Conservation (phyloP, 2,113 vertebrate species). For the Tupaia tana region DNA sequence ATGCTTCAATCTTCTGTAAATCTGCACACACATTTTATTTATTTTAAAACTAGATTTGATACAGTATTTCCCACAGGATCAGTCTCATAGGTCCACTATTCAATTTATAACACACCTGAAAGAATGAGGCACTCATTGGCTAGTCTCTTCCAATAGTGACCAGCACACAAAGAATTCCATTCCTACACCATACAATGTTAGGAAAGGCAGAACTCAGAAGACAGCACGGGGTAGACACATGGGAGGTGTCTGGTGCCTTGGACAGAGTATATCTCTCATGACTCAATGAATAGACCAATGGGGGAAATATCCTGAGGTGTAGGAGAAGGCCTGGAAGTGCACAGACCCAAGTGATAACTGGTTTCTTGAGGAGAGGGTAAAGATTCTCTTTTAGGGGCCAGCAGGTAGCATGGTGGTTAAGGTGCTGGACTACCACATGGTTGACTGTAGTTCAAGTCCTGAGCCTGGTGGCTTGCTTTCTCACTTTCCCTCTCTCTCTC, state of each 20-base stretch:
- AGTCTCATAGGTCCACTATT: background rate
- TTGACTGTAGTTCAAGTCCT: too few relatives aligned
- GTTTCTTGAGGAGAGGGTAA: background rate
- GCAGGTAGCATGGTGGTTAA: too few relatives aligned
- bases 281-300: background rate
- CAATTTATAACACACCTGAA: background rate
- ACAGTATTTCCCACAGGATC: background rate
- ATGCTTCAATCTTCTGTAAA: background rate
- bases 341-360: background rate
- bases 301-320: background rate
- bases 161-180: background rate
- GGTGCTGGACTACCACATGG: too few relatives aligned
- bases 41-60: constrained; percentile 11
- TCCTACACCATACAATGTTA: background rate
- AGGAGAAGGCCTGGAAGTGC: background rate
- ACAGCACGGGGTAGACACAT: background rate
- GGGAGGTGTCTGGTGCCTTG: background rate
- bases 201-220: background rate
- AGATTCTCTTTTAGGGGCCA: background rate
- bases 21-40: background rate
- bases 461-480: too few relatives aligned
- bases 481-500: too few relatives aligned
- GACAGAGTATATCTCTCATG: background rate
- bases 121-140: background rate
- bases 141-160: background rate